Evolutionary conservation across 1,140 invertebrate species (phyloP).

Genomic region (Drosophila setifemur): DNA sequence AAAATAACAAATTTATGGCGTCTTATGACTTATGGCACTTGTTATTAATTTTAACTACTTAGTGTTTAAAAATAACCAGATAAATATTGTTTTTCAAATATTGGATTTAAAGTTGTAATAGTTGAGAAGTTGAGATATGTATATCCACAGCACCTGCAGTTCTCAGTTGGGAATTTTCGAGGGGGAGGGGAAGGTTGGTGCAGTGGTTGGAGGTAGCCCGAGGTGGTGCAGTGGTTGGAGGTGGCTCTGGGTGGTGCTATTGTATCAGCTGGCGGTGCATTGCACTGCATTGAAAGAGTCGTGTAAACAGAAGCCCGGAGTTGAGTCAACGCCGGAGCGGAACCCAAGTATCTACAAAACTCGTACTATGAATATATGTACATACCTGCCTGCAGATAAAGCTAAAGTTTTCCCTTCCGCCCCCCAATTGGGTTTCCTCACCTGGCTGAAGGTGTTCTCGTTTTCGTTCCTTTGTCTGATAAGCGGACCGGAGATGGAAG

Average conservation of each 20-base stretch:
- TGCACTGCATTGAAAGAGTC: slow-evolving; percentile 22
- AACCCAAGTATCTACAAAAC: background rate
- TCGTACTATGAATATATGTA: too few species aligned
- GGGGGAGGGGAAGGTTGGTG: too few species aligned
- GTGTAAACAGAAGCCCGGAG: background rate
- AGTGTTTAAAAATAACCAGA: too few species aligned
- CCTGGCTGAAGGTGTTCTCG: background rate
- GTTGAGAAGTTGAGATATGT: too few species aligned
- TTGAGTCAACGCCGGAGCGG: background rate
- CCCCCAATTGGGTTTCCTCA: background rate
- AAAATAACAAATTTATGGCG: too few species aligned
- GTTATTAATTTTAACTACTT: too few species aligned
- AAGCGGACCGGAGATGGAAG: background rate
- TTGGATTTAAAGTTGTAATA: too few species aligned
- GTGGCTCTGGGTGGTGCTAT: background rate
- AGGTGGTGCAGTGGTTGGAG: too few species aligned
- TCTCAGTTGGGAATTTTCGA: too few species aligned
- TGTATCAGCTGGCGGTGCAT: slow-evolving; percentile 15
- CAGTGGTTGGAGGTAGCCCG: background rate
- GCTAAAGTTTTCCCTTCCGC: background rate
- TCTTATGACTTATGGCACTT: too few species aligned
- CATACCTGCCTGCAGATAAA: background rate
- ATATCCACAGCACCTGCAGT: too few species aligned
- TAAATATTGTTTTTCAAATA: too few species aligned
- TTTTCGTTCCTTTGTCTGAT: background rate